phyloP scores from a whole-genome alignment of 92 coral and sea anemone species.

The Bergia sp. region DNA sequence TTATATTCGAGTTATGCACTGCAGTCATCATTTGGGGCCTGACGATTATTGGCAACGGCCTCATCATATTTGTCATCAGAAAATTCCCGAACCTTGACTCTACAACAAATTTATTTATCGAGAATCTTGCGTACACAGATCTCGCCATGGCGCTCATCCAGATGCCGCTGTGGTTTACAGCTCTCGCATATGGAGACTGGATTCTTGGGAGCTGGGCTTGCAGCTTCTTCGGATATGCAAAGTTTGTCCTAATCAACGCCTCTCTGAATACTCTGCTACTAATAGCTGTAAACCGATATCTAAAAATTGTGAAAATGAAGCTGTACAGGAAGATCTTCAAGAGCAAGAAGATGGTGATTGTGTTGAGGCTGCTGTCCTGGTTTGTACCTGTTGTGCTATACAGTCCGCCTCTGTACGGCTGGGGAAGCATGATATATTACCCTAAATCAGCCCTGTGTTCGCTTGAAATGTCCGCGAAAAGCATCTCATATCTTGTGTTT shows the following conservation, averaged over 20 bases:
- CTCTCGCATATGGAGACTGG: conserved; percentile 56
- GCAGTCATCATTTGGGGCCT: conserved; percentile 9
- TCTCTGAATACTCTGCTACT: conserved; percentile 55
- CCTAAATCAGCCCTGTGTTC: conserved; percentile 52
- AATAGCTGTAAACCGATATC: conserved; percentile 59
- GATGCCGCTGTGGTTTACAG: conserved; percentile 66
- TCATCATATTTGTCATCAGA: conserved; percentile 52
- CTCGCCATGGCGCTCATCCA: conserved; percentile 43
- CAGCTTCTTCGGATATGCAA: conserved; percentile 47
- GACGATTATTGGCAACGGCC: conserved; percentile 52
- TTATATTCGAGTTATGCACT: conserved; percentile 33
- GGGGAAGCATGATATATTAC: conserved; percentile 52
- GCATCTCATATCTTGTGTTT: conserved; percentile 46
- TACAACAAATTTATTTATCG: conserved; percentile 52
- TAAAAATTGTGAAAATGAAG: conserved; percentile 62
- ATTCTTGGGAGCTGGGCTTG: conserved; percentile 50
- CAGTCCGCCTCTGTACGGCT: conserved; percentile 65
- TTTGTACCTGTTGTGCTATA: conserved; percentile 40
- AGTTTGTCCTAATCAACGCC: conserved; percentile 56
- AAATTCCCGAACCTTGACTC: conserved; percentile 48
- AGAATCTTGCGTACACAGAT: conserved; percentile 53
- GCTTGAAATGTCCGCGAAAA: conserved; percentile 48
- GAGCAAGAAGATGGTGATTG: conserved; percentile 25
- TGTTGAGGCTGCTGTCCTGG: conserved; percentile 47
- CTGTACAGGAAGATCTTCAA: conserved; percentile 47